A percentile compares a stretch with the other conserved stretches of the same genome.
phyloP scores from a whole-genome alignment of 2,888 invertebrate genomes.

The Dorcus hopei region DNA sequence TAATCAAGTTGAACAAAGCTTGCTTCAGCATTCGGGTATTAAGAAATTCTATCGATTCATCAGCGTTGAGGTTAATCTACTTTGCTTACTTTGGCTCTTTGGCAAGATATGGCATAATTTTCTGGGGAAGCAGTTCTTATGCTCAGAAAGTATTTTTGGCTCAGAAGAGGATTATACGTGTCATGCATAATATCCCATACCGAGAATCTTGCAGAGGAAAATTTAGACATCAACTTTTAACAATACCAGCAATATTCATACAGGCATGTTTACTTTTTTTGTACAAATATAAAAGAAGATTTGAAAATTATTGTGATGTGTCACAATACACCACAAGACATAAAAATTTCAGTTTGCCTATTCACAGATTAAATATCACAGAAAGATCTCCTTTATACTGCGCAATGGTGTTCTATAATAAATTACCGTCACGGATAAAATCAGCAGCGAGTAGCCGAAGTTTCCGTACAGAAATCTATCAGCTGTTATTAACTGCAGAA shows the following conservation, averaged over 20 bases:
- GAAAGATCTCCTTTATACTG: too few relatives aligned
- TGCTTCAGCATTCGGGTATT: too few relatives aligned
- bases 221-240: background rate
- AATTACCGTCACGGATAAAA: too few relatives aligned
- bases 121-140: background rate
- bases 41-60: too few relatives aligned
- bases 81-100: background rate
- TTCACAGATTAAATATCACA: too few relatives aligned
- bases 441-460: too few relatives aligned
- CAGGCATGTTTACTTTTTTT: background rate
- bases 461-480: too few relatives aligned
- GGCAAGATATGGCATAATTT: background rate
- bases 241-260: background rate
- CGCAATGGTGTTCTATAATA: too few relatives aligned
- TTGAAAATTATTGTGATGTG: background rate
- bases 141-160: background rate
- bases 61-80: background rate
- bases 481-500: too few relatives aligned
- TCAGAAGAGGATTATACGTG: background rate
- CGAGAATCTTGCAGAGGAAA: background rate
- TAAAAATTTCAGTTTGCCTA: too few relatives aligned
- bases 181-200: background rate
- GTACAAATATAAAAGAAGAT: background rate
- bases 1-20: too few relatives aligned
- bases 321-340: too few relatives aligned